Conservation (phyloP, 2,113 vertebrate species). For the Labeo catla region DNA sequence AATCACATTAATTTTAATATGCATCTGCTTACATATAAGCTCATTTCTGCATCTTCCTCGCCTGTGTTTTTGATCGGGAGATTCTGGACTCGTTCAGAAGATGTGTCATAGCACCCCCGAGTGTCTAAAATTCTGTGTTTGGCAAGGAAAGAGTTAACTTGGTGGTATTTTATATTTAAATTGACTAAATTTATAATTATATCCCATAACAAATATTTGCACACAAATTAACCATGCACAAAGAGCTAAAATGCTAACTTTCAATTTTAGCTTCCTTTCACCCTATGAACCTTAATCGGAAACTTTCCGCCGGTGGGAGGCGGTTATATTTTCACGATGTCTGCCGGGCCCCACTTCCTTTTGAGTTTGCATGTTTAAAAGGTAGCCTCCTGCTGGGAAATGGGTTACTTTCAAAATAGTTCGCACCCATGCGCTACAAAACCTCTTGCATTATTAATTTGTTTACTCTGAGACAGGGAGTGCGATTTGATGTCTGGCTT, state of each 20-base stretch:
- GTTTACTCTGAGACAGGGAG: constrained; percentile 54
- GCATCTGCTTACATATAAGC: too few relatives aligned
- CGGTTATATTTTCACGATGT: not conserved
- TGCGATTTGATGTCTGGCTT: constrained; percentile 45
- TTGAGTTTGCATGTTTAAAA: constrained; percentile 39
- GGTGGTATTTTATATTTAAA: too few relatives aligned
- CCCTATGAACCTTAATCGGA: not conserved
- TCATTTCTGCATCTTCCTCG: too few relatives aligned
- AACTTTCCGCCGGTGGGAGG: not conserved
- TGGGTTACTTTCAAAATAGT: constrained; percentile 58
- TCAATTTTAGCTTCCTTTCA: not conserved
- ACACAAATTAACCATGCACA: not conserved
- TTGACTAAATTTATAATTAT: too few relatives aligned
- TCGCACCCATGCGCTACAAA: constrained; percentile 51
- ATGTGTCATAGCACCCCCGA: too few relatives aligned
- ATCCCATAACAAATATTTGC: not conserved
- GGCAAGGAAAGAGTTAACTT: too few relatives aligned
- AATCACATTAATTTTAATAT: too few relatives aligned
- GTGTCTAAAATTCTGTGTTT: too few relatives aligned
- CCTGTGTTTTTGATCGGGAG: too few relatives aligned
- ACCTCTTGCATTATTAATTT: constrained; percentile 62
- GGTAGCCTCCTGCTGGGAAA: constrained; percentile 49
- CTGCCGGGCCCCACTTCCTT: not conserved
- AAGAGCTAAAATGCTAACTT: not conserved
- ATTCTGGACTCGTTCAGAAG: too few relatives aligned